These are phyloP conservation scores for Tetranychus urticae DNA, from an alignment of 1,140 invertebrate species.

Conservation along the genomic window DNA sequence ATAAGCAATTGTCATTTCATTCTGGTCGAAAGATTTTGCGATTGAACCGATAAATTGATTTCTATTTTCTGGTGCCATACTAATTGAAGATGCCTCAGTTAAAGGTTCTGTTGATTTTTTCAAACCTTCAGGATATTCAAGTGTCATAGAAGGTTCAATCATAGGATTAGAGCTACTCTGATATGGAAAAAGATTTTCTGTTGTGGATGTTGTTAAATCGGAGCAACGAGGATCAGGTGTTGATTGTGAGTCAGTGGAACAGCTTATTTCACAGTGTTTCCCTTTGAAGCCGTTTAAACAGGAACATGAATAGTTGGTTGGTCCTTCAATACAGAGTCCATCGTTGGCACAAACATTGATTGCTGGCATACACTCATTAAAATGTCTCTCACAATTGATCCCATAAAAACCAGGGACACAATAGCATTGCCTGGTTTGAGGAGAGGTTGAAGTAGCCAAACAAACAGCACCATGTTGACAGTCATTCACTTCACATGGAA, in stretches of 20 bases:
- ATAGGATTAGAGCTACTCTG: too few relatives aligned
- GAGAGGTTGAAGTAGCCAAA: conserved; percentile 27
- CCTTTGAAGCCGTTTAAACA: conserved; percentile 18
- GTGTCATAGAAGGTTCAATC: too few relatives aligned
- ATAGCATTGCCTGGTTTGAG: conserved; percentile 10
- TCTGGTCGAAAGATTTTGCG: too few relatives aligned
- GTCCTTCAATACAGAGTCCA: conserved; percentile 57
- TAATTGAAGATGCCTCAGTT: too few relatives aligned
- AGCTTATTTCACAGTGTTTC: conserved; percentile 78
- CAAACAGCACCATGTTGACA: conserved; percentile 79
- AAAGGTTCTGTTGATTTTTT: too few relatives aligned
- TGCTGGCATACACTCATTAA: conserved; percentile 59
- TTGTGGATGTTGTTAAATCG: too few relatives aligned
- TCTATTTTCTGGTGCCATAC: too few relatives aligned
- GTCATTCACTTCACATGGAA: conserved; percentile 38
- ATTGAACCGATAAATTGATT: too few relatives aligned
- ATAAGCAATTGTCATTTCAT: too few relatives aligned
- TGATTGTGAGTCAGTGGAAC: conserved; percentile 68
- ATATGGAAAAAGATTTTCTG: too few relatives aligned
- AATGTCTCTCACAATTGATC: conserved; percentile 16
- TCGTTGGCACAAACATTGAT: conserved; percentile 28
- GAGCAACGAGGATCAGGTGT: too few relatives aligned
- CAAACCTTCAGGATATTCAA: too few relatives aligned
- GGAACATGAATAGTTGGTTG: conserved; percentile 25
- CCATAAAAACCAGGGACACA: conserved; percentile 33